phyloP scores from a whole-genome alignment of 2,113 vertebrate genomes.

The Zosterops lateralis region DNA sequence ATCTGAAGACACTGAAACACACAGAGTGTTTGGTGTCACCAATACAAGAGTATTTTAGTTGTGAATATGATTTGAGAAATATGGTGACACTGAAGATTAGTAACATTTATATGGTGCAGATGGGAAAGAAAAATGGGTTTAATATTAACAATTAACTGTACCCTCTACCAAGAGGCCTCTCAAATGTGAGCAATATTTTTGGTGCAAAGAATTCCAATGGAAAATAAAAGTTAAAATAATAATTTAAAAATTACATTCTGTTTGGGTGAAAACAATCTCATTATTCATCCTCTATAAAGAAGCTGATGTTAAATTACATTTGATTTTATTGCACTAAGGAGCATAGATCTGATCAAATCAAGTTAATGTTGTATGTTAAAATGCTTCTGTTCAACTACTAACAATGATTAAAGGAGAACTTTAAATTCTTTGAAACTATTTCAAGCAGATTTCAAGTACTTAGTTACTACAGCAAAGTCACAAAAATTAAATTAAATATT shows the following conservation, averaged over 20 bases:
- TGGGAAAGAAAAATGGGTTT: not conserved
- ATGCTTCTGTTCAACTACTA: not conserved
- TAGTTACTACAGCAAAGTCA: not conserved
- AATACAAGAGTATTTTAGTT: not conserved
- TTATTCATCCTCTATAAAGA: not conserved
- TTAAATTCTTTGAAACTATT: not conserved
- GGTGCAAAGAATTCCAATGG: not conserved
- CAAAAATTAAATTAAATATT: not conserved
- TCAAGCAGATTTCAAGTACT: not conserved
- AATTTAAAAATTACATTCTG: not conserved
- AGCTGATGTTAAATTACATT: not conserved
- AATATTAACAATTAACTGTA: not conserved
- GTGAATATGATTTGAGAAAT: not conserved
- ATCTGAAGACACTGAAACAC: not conserved
- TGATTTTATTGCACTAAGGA: not conserved
- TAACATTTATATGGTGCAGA: not conserved
- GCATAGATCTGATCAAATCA: not conserved
- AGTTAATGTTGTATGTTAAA: not conserved
- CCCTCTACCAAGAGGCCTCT: not conserved
- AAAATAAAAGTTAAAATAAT: not conserved
- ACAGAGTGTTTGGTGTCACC: not conserved
- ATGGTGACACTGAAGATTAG: not conserved
- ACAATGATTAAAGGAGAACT: not conserved
- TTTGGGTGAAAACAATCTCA: not conserved
- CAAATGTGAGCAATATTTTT: not conserved